Percentiles rank a stretch among this genome's conserved stretches.
These are phyloP conservation scores for Rallus limicola DNA, from an alignment of 2,113 vertebrate species.

Conservation along the genomic window DNA sequence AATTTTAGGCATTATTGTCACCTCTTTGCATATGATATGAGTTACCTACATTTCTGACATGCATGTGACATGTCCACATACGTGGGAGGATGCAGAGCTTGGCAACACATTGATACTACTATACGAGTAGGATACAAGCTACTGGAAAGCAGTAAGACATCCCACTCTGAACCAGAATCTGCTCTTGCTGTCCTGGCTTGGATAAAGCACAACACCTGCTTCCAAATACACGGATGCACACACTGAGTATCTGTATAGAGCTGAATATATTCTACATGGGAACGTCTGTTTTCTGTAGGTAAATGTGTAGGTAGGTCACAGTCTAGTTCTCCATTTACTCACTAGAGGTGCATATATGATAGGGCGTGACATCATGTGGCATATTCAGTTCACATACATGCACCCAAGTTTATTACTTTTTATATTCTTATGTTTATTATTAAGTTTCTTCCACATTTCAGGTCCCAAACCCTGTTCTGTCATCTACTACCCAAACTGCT, in stretches of 20 bases:
- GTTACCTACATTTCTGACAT: not conserved
- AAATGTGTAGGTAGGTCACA: not conserved
- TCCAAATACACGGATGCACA: accelerated
- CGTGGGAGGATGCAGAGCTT: not conserved
- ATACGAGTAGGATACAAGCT: not conserved
- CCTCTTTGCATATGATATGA: not conserved
- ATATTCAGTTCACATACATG: accelerated
- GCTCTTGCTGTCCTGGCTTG: not conserved
- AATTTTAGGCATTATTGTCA: not conserved
- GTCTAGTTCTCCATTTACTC: not conserved
- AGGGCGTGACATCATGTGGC: accelerated
- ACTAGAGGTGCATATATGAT: accelerated
- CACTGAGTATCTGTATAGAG: not conserved
- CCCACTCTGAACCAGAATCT: not conserved
- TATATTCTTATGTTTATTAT: no score
- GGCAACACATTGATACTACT: not conserved
- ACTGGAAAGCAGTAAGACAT: not conserved
- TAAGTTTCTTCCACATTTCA: not conserved
- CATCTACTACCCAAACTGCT: not conserved
- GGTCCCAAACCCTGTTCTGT: not conserved
- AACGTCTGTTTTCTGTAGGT: not conserved
- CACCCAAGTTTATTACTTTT: no score
- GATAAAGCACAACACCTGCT: not conserved
- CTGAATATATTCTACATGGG: not conserved
- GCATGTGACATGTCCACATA: accelerated